Conservation (phyloP, 2,888 invertebrate species). For the Rhamnusium bicolor region DNA sequence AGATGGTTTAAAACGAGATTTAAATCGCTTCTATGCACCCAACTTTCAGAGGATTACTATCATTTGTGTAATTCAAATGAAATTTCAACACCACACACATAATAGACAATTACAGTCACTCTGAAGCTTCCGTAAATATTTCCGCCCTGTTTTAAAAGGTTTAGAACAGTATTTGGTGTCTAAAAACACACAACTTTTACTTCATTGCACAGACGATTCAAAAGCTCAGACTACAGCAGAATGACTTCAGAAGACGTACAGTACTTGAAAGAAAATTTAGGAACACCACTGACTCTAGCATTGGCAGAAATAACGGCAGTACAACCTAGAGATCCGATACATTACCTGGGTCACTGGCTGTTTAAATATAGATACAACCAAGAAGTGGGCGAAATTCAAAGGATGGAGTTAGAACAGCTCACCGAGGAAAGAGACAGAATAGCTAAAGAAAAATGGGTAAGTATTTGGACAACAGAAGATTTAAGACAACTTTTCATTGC, state of each 20-base stretch:
- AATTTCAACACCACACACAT: too few relatives aligned
- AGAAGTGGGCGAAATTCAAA: slow-evolving; percentile 64
- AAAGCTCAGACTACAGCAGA: slow-evolving; percentile 43
- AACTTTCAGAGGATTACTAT: too few relatives aligned
- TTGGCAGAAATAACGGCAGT: slow-evolving; percentile 70
- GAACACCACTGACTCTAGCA: slow-evolving; percentile 68
- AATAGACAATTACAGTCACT: too few relatives aligned
- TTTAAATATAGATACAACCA: slow-evolving; percentile 71
- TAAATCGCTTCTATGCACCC: too few relatives aligned
- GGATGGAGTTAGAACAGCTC: slow-evolving; percentile 64
- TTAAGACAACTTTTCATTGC: too few relatives aligned
- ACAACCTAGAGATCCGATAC: slow-evolving; percentile 71
- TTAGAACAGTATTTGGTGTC: too few relatives aligned
- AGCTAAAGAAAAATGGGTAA: slow-evolving; percentile 65
- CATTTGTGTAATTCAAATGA: too few relatives aligned
- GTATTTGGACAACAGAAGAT: neutral
- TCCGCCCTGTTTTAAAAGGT: too few relatives aligned
- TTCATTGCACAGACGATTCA: neutral
- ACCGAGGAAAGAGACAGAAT: slow-evolving; percentile 63
- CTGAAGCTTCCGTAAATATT: too few relatives aligned
- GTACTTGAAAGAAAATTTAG: slow-evolving; percentile 67
- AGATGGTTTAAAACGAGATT: too few relatives aligned
- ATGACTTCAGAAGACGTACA: slow-evolving; percentile 65
- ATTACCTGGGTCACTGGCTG: slow-evolving; percentile 72
- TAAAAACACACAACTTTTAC: too few relatives aligned